These are phyloP conservation scores for Sturmia bella DNA, from an alignment of 2,888 invertebrate genomes.

Conservation along the genomic window DNA sequence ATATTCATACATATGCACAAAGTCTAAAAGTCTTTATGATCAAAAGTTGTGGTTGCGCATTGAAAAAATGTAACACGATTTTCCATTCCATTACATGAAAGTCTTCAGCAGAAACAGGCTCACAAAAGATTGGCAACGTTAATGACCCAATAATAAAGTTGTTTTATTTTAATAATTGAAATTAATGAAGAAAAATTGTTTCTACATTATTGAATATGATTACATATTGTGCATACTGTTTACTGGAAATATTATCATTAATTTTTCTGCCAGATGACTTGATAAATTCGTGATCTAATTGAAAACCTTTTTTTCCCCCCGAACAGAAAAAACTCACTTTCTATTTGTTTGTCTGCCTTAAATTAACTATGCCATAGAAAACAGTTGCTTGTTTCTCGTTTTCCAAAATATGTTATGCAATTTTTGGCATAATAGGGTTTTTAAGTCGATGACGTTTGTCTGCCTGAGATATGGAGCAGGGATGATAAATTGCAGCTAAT, in stretches of 20 bases:
- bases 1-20: no score
- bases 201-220: no score
- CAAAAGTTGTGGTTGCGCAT: background rate
- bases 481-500: no score
- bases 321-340: constrained; percentile 16
- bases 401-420: constrained; percentile 53
- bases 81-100: constrained; percentile 12
- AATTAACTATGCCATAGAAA: constrained; percentile 3
- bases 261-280: no score
- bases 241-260: background rate
- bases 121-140: constrained; percentile 11
- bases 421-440: constrained; percentile 40
- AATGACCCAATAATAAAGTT: constrained; percentile 40
- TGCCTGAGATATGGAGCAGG: background rate
- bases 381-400: constrained; percentile 6
- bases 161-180: constrained; percentile 24
- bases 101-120: constrained; percentile 2
- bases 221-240: no score
- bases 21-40: no score
- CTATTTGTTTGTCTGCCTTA: constrained; percentile 13
- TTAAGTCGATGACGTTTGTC: background rate
- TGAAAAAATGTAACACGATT: constrained; percentile 37
- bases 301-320: background rate
- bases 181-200: background rate
- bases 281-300: constrained; percentile 58